Percentiles rank a stretch among this genome's conserved stretches.
Conservation (phyloP, 2,797 vertebrate genomes). For the Gambusia yucatana region DNA sequence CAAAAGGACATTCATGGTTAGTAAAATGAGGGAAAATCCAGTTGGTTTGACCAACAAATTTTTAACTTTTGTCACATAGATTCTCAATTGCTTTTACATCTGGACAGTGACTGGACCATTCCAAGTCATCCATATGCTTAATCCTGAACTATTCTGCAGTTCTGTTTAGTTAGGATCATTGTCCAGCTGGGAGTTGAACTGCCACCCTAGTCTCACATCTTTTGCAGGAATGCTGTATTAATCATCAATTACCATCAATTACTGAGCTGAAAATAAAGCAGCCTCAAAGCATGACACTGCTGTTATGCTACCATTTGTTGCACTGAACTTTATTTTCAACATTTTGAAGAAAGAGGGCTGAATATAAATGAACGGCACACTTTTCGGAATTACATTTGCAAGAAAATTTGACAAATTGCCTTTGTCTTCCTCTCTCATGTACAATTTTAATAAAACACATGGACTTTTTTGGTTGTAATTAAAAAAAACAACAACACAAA, state of each 20-base stretch:
- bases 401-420: neutral
- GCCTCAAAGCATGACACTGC: neutral
- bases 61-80: neutral
- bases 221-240: neutral
- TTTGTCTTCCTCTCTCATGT: neutral
- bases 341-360: neutral
- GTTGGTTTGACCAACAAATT: neutral
- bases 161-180: neutral
- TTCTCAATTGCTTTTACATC: neutral
- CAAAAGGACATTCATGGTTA: neutral
- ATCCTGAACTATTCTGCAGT: neutral
- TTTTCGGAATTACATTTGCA: neutral
- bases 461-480: neutral
- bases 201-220: neutral
- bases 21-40: neutral
- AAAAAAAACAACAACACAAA: neutral
- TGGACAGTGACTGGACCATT: neutral
- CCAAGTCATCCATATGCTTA: neutral
- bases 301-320: neutral
- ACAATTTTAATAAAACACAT: neutral
- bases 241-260: neutral
- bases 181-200: neutral
- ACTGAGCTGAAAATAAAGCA: neutral
- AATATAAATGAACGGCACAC: neutral
- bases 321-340: neutral